Evolutionary conservation across 2,113 vertebrate genomes (phyloP).

Genomic region (Tupaia chinensis): DNA sequence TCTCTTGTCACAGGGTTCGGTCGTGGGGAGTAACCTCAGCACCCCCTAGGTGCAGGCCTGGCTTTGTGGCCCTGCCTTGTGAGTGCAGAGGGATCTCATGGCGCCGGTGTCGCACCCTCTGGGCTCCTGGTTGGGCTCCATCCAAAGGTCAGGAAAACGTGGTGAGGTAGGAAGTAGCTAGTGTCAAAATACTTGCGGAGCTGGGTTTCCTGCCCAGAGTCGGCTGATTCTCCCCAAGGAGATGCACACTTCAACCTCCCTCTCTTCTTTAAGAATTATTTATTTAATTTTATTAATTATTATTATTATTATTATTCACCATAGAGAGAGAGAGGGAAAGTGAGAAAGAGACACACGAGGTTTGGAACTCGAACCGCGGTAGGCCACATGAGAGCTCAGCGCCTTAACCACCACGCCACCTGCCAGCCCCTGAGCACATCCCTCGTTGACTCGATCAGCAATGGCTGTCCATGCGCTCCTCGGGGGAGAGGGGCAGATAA

Average conservation of each 20-base stretch:
- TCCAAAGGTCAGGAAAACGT: not conserved
- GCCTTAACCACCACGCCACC: no score
- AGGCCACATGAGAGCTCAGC: no score
- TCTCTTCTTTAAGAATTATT: no score
- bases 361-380: no score
- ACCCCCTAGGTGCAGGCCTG: accelerated
- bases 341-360: no score
- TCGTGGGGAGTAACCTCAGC: not conserved
- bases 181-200: not conserved
- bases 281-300: no score
- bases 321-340: no score
- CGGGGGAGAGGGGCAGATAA: accelerated
- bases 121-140: not conserved
- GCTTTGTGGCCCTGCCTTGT: not conserved
- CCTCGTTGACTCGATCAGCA: not conserved
- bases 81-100: not conserved
- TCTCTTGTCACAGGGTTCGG: no score
- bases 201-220: not conserved
- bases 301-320: no score
- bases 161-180: not conserved
- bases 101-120: accelerated
- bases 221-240: not conserved
- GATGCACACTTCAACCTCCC: no score
- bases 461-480: not conserved
- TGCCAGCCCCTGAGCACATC: no score